A percentile compares a stretch with the other conserved stretches of the same genome.
phyloP scores from a whole-genome alignment of 2,797 vertebrate genomes.

The Rhabdomys pumilio region DNA sequence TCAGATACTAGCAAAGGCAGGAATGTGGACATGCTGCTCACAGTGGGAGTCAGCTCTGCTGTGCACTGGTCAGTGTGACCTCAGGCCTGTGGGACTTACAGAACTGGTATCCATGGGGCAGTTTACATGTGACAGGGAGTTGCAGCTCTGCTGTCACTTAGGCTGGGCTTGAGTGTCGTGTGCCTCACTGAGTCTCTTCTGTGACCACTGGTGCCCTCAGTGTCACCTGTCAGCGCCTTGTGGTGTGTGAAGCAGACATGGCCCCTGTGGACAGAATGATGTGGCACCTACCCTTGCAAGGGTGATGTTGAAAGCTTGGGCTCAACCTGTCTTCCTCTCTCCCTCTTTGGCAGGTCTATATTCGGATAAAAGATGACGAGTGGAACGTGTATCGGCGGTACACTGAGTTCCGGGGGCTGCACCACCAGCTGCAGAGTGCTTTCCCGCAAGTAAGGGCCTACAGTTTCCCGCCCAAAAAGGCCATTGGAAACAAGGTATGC shows the following conservation, averaged over 20 bases:
- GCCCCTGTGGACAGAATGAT: not conserved
- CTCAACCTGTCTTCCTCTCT: conserved; percentile 45
- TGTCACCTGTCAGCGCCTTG: not conserved
- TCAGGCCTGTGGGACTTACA: not conserved
- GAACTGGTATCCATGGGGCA: not conserved
- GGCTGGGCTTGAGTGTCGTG: no score
- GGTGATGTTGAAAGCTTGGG: not conserved
- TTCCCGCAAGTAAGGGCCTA: conserved; percentile 95
- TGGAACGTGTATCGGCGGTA: conserved; percentile 99
- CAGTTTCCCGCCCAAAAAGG: conserved; percentile 98
- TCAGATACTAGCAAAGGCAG: not conserved
- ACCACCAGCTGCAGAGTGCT: conserved; percentile 93
- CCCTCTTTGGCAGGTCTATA: conserved; percentile 93
- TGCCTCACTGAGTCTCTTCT: fast-evolving
- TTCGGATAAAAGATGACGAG: conserved; percentile 98
- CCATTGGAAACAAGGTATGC: conserved; percentile 98
- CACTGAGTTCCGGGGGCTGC: conserved; percentile 95
- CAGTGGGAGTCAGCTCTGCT: not conserved
- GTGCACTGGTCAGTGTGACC: not conserved
- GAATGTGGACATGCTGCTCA: not conserved
- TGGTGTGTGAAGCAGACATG: not conserved
- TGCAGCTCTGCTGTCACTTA: not conserved
- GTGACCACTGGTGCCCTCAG: not conserved
- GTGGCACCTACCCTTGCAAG: not conserved
- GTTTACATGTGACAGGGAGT: not conserved